Percentiles rank a stretch among this genome's conserved stretches.
Evolutionary conservation across 2,888 invertebrate genomes (phyloP).

Genomic region (Melanostoma scalare): DNA sequence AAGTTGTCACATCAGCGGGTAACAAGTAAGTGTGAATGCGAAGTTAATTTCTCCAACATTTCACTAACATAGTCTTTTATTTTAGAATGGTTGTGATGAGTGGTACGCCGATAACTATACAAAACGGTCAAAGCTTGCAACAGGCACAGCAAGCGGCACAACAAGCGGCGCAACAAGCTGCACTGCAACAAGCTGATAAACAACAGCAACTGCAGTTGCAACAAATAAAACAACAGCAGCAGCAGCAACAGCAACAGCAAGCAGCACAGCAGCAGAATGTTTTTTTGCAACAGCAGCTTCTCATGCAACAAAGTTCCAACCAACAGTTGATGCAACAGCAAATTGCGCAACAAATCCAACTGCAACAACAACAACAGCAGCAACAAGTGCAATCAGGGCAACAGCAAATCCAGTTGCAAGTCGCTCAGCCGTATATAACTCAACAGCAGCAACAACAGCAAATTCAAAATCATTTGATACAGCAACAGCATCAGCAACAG

Average conservation of each 20-base stretch:
- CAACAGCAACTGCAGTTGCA: conserved; percentile 75
- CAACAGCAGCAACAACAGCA: conserved; percentile 83
- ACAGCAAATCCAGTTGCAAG: conserved; percentile 79
- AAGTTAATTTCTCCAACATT: neutral
- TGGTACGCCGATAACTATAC: conserved; percentile 80
- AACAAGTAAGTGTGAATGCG: conserved; percentile 82
- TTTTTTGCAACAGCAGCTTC: conserved; percentile 77
- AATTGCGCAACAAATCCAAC: conserved; percentile 76
- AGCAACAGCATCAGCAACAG: conserved; percentile 80
- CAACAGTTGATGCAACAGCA: conserved; percentile 78
- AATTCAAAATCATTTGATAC: conserved; percentile 83
- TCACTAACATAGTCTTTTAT: conserved; percentile 9
- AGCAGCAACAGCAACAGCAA: conserved; percentile 78
- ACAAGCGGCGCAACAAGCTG: conserved; percentile 40
- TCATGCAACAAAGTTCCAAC: conserved; percentile 77
- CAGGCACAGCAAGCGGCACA: conserved; percentile 78
- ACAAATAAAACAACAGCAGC: conserved; percentile 77
- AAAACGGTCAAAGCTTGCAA: conserved; percentile 80
- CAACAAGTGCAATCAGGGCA: conserved; percentile 77
- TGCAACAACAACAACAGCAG: conserved; percentile 76
- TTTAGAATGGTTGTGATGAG: conserved; percentile 82
- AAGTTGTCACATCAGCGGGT: conserved; percentile 82
- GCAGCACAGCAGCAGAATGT: conserved; percentile 79
- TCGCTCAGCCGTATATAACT: conserved; percentile 81
- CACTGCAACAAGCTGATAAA: conserved; percentile 81